Percentiles rank a stretch among this genome's conserved stretches.
These are phyloP conservation scores for Balaenoptera acutorostrata DNA, from an alignment of 2,113 vertebrate genomes.

Conservation along the genomic window DNA sequence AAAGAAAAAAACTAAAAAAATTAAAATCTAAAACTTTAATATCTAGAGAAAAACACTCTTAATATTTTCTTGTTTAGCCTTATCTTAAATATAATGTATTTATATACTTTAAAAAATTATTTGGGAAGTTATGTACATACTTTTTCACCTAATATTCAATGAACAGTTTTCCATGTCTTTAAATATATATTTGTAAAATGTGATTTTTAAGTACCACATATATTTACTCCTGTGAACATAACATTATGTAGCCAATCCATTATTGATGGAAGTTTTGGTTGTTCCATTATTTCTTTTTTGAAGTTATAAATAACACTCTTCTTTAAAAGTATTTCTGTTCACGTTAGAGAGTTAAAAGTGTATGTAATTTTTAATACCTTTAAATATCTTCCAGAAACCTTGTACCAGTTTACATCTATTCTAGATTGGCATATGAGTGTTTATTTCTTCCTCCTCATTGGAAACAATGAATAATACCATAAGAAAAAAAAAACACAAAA, in stretches of 20 bases:
- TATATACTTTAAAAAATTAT: not conserved
- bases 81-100: slow-evolving; percentile 24
- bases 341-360: not conserved
- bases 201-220: not conserved
- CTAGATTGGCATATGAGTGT: not conserved
- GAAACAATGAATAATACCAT: not conserved
- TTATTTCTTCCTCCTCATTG: not conserved
- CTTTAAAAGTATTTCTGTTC: not conserved
- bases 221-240: not conserved
- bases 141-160: not conserved
- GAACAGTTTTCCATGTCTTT: not conserved
- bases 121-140: not conserved
- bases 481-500: not conserved
- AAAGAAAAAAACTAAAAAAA: not conserved
- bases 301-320: not conserved
- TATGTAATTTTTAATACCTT: not conserved
- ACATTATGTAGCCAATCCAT: not conserved
- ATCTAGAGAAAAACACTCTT: not conserved
- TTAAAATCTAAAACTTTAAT: not conserved
- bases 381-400: not conserved
- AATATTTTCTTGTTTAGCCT: not conserved
- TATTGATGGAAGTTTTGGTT: not conserved
- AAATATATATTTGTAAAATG: not conserved
- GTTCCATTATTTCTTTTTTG: not conserved
- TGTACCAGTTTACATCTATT: not conserved